phyloP scores from a whole-genome alignment of 2,888 invertebrate genomes.

The Drosophila nigricruria region DNA sequence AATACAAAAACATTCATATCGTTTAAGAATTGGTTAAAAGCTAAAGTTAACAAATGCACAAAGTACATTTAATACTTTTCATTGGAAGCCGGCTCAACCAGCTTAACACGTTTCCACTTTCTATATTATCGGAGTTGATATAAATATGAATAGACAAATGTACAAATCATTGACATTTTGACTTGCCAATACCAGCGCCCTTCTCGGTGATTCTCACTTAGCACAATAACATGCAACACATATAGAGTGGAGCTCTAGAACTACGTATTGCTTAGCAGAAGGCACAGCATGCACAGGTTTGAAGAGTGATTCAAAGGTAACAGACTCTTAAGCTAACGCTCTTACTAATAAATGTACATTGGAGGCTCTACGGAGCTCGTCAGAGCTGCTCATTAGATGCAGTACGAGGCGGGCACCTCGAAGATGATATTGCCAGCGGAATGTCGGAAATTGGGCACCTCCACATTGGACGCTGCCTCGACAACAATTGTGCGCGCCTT shows the following conservation, averaged over 20 bases:
- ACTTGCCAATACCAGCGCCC: background rate
- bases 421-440: conserved; percentile 83
- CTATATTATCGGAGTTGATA: no score
- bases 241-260: background rate
- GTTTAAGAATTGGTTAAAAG: conserved; percentile 28
- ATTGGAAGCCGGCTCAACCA: conserved; percentile 51
- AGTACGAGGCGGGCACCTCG: conserved; percentile 85
- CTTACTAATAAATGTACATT: conserved; percentile 59
- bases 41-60: conserved; percentile 70
- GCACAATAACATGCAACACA: conserved; percentile 30
- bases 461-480: conserved; percentile 83
- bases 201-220: conserved; percentile 6
- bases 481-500: conserved; percentile 87
- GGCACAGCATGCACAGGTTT: conserved; percentile 29
- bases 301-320: background rate
- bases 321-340: conserved; percentile 32
- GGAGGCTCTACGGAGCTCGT: background rate
- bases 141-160: conserved; percentile 54
- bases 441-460: conserved; percentile 83
- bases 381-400: conserved; percentile 64
- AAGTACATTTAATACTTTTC: conserved; percentile 75
- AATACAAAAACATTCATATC: conserved; percentile 29
- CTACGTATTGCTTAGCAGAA: conserved; percentile 19
- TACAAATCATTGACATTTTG: conserved; percentile 34
- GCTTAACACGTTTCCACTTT: conserved; percentile 8